These are phyloP conservation scores for Bovichtus diacanthus DNA, from an alignment of 2,797 vertebrate species.

Conservation along the genomic window DNA sequence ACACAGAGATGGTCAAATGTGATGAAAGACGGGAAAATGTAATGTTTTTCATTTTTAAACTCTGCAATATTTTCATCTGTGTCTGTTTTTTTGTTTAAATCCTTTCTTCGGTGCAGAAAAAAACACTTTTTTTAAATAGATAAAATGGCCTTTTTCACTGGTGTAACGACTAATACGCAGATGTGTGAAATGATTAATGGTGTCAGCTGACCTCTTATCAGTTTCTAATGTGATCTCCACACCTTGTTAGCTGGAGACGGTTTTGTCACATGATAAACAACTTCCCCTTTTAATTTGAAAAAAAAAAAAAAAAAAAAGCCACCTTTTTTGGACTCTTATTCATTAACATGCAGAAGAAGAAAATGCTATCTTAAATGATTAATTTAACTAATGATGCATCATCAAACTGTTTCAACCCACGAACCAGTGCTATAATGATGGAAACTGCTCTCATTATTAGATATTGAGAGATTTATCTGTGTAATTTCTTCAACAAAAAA, in stretches of 20 bases:
- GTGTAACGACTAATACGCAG: not conserved
- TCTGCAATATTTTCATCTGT: too few relatives aligned
- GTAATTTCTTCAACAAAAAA: not conserved
- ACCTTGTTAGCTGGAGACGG: conserved; percentile 55
- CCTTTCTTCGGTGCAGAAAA: not conserved
- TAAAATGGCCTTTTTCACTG: not conserved
- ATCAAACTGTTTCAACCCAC: not conserved
- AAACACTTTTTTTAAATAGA: not conserved
- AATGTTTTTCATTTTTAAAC: not conserved
- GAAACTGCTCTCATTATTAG: not conserved
- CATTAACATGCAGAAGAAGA: conserved; percentile 3
- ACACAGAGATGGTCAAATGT: not conserved
- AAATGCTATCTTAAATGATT: not conserved
- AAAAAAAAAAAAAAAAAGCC: too few relatives aligned
- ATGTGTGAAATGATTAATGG: conserved; percentile 30
- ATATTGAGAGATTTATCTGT: not conserved
- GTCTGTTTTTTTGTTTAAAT: not conserved
- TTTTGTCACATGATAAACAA: conserved; percentile 8
- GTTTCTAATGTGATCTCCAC: conserved; percentile 32
- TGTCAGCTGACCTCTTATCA: conserved; percentile 46
- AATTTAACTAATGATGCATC: not conserved
- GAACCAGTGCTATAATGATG: not conserved
- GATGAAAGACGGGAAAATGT: not conserved
- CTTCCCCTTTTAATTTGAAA: conserved; percentile 8
- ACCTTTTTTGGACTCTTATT: not conserved